Percentiles rank a stretch among this genome's conserved stretches.
Conservation (phyloP, 2,797 vertebrate species). For the Sebastes dallii region DNA sequence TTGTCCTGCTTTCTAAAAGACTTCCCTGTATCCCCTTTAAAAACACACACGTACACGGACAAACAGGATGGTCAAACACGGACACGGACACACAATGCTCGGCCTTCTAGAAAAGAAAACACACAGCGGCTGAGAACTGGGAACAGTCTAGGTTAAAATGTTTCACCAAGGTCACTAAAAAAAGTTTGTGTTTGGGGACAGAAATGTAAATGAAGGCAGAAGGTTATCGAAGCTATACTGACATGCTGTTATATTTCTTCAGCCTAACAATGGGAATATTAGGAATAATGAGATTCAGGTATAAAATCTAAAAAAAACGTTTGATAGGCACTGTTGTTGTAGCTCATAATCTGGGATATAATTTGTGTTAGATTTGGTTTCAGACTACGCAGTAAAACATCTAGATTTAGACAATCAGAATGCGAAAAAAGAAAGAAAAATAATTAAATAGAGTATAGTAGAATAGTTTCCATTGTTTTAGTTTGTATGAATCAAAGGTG, state of each 20-base stretch:
- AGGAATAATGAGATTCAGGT: background rate
- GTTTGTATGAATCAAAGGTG: background rate
- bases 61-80: slow-evolving; percentile 13
- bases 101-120: slow-evolving; percentile 13
- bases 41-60: background rate
- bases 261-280: background rate
- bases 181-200: background rate
- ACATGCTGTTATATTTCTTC: background rate
- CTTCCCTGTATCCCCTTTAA: slow-evolving; percentile 30
- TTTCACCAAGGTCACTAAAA: background rate
- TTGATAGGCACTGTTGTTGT: no score
- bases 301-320: background rate
- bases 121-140: background rate
- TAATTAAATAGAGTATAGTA: no score
- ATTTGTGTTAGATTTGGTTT: background rate
- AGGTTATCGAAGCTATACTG: fast-evolving
- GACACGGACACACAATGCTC: slow-evolving; percentile 3
- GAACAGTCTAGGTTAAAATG: background rate
- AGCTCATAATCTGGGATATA: background rate
- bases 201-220: background rate
- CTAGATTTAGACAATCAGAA: background rate
- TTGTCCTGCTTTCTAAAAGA: slow-evolving; percentile 52
- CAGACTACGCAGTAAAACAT: background rate
- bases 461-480: background rate
- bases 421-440: no score